phyloP scores from a whole-genome alignment of 2,113 vertebrate species.

The Sardina pilchardus region DNA sequence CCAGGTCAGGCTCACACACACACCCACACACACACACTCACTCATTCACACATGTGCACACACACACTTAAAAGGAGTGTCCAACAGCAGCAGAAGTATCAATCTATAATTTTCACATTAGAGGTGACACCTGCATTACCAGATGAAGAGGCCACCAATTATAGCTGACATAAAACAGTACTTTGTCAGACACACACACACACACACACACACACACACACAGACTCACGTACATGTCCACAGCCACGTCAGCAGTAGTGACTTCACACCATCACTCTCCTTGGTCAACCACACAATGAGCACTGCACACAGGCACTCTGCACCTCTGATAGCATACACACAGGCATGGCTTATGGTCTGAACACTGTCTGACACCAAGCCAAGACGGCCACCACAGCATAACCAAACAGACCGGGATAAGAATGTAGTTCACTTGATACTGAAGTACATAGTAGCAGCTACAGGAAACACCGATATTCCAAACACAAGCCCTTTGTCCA shows the following conservation, averaged over 20 bases:
- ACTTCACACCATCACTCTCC: neutral
- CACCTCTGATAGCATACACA: neutral
- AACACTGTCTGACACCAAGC: neutral
- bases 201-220: neutral
- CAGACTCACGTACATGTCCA: neutral
- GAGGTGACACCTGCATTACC: no score
- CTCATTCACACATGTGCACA: neutral
- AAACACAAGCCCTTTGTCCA: no score
- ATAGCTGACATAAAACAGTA: no score
- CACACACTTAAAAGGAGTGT: neutral
- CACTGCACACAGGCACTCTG: neutral
- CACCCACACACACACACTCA: neutral
- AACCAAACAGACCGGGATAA: neutral
- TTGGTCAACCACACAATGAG: neutral
- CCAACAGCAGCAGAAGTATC: neutral
- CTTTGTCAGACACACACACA: neutral
- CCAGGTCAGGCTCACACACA: slow-evolving; percentile 67
- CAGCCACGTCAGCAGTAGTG: neutral
- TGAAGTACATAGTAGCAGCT: no score
- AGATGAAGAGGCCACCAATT: no score
- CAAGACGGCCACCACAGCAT: neutral
- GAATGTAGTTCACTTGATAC: neutral
- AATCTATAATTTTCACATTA: no score
- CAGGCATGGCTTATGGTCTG: neutral
- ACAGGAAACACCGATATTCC: neutral